These are phyloP conservation scores for Hystrix brachyura DNA, from an alignment of 2,113 vertebrate genomes.

Conservation along the genomic window DNA sequence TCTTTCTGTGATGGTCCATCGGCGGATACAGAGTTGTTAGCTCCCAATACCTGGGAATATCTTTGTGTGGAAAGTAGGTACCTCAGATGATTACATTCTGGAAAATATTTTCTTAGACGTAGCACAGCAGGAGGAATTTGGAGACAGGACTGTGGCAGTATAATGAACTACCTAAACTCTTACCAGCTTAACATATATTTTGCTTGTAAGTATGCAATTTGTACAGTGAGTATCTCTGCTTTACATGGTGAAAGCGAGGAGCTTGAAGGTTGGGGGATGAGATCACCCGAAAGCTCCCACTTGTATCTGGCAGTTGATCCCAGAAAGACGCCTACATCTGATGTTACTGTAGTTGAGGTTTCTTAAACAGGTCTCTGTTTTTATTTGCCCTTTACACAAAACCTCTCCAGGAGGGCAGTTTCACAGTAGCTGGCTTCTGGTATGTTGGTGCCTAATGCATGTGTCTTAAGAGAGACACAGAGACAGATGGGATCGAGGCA, in stretches of 20 bases:
- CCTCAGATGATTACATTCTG: background rate
- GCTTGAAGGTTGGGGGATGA: background rate
- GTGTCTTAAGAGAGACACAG: background rate
- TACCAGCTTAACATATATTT: background rate
- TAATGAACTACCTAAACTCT: background rate
- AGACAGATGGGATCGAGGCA: background rate
- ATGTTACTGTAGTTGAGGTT: background rate
- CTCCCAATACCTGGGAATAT: background rate
- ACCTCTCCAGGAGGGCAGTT: background rate
- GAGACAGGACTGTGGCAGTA: background rate
- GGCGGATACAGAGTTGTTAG: too few relatives aligned
- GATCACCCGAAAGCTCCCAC: too few relatives aligned
- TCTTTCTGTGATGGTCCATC: too few relatives aligned
- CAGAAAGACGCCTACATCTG: background rate
- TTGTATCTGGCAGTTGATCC: background rate
- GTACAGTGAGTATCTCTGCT: background rate
- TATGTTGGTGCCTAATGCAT: background rate
- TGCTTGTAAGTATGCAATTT: background rate
- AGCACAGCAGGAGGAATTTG: background rate
- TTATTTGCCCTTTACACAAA: background rate
- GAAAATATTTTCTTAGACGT: background rate
- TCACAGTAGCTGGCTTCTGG: background rate
- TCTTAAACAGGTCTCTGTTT: background rate
- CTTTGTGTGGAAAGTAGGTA: background rate
- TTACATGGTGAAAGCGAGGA: background rate